A percentile compares a stretch with the other conserved stretches of the same genome.
phyloP scores from a whole-genome alignment of 2,113 vertebrate genomes.

The Cynocephalus volans region DNA sequence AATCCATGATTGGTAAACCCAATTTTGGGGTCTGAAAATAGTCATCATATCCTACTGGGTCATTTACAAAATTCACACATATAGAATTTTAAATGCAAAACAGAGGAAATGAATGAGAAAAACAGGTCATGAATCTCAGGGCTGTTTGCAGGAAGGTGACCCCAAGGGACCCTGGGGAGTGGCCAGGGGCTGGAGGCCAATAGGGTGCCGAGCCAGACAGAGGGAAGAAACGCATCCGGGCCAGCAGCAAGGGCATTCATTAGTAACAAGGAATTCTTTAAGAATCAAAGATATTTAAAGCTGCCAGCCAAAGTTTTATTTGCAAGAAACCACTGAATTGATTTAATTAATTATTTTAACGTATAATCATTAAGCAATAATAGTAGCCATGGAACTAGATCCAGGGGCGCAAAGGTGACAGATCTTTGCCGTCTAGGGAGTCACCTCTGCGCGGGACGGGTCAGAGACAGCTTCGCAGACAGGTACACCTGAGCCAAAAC shows the following conservation, averaged over 20 bases:
- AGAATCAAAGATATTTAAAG: background rate
- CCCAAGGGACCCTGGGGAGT: background rate
- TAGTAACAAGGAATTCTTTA: background rate
- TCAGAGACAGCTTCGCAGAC: background rate
- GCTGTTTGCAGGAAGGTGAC: background rate
- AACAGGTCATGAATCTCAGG: background rate
- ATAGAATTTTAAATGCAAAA: background rate
- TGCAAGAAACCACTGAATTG: background rate
- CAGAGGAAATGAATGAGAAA: background rate
- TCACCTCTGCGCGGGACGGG: accelerated
- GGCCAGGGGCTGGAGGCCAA: background rate
- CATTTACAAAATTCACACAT: background rate
- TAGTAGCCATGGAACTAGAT: background rate
- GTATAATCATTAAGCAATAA: background rate
- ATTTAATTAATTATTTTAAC: background rate
- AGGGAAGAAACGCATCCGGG: too few species aligned
- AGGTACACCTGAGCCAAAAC: background rate
- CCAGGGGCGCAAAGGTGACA: too few species aligned
- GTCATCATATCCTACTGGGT: accelerated
- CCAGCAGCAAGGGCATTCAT: background rate
- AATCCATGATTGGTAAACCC: background rate
- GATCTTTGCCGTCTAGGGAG: background rate
- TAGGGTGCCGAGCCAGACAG: background rate
- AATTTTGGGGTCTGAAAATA: background rate
- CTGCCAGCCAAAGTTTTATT: background rate